These are phyloP conservation scores for Clamator glandarius DNA, from an alignment of 2,797 vertebrate species.

Conservation along the genomic window DNA sequence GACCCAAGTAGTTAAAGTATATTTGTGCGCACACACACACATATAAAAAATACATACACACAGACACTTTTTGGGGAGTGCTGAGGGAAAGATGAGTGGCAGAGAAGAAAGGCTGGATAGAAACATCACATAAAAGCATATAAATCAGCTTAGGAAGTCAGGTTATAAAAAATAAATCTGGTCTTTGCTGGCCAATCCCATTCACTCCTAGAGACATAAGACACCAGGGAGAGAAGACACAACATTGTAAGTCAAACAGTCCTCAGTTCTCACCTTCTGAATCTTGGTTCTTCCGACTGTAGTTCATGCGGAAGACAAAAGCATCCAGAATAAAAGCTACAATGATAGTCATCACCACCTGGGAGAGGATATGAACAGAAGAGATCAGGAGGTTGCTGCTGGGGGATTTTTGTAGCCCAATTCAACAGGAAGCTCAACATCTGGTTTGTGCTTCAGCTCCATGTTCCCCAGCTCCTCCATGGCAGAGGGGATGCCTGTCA, in stretches of 20 bases:
- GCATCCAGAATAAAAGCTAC: constrained; percentile 98
- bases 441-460: background rate
- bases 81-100: background rate
- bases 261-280: constrained; percentile 80
- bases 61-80: background rate
- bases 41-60: background rate
- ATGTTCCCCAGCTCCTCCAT: background rate
- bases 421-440: background rate
- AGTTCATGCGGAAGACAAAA: constrained; percentile 99
- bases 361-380: background rate
- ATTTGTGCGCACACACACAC: fast-evolving
- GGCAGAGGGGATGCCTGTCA: background rate
- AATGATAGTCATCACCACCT: constrained; percentile 99
- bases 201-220: background rate
- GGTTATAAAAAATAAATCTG: background rate
- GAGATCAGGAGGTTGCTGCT: background rate
- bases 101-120: background rate
- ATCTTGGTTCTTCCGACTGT: constrained; percentile 93
- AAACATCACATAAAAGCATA: background rate
- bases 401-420: background rate
- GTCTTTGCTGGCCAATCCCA: background rate
- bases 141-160: background rate
- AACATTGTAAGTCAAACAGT: fast-evolving
- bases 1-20: background rate
- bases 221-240: background rate